These are phyloP conservation scores for Amphiprion percula DNA, from an alignment of 2,113 vertebrate species.

Conservation along the genomic window DNA sequence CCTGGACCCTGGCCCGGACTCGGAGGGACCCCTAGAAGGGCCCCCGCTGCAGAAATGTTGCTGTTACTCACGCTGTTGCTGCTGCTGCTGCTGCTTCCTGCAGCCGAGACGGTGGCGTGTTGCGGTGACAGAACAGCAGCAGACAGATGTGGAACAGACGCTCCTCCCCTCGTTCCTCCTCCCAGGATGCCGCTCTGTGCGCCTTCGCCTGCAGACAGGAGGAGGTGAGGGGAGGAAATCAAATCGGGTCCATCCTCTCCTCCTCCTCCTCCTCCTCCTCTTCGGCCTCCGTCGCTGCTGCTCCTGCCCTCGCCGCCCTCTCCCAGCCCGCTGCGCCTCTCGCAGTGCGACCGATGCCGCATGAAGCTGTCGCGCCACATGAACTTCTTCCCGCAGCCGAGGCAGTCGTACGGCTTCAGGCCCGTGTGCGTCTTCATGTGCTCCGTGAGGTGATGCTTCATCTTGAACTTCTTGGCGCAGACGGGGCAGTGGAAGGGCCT, in stretches of 20 bases:
- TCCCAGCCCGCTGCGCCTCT: constrained; percentile 82
- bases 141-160: constrained; percentile 57
- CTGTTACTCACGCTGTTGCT: constrained; percentile 6
- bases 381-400: constrained; percentile 92
- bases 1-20: constrained; percentile 63
- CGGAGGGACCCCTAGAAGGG: constrained; percentile 68
- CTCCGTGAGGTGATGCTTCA: constrained; percentile 97
- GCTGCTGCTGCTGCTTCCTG: constrained; percentile 29
- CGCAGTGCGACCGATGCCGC: constrained; percentile 92
- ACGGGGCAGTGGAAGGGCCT: constrained; percentile 94
- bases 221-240: constrained; percentile 75
- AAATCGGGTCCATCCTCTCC: constrained; percentile 61
- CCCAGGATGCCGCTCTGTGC: constrained; percentile 51
- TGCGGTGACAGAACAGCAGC: constrained; percentile 63
- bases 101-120: constrained; percentile 22
- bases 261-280: constrained; percentile 12
- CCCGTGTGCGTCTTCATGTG: constrained; percentile 98
- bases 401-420: constrained; percentile 92
- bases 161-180: constrained; percentile 60
- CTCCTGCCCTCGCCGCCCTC: constrained; percentile 38
- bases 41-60: constrained; percentile 22
- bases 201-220: constrained; percentile 68
- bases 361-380: constrained; percentile 98
- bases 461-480: constrained; percentile 95
- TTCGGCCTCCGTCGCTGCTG: constrained; percentile 64